phyloP scores from a whole-genome alignment of 2,888 invertebrate genomes.

The Monochamus alternatus region DNA sequence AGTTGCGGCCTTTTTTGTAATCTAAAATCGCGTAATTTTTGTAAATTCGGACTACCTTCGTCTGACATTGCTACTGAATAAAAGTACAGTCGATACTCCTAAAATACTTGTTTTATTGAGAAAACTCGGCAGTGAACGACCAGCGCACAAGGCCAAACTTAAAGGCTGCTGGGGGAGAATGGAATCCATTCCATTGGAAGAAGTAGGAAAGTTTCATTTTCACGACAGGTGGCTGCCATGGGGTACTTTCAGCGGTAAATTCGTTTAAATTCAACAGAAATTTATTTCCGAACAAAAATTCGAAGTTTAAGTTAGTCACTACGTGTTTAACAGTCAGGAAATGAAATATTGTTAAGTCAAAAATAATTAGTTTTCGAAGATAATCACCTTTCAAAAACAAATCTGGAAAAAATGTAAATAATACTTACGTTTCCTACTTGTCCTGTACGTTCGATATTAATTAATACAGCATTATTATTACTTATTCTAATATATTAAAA shows the following conservation, averaged over 20 bases:
- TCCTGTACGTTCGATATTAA: background rate
- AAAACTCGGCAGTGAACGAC: conserved; percentile 29
- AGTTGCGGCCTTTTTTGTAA: conserved; percentile 77
- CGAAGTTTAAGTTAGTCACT: background rate
- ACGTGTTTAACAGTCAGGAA: conserved; percentile 9
- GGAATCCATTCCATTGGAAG: background rate
- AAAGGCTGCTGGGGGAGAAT: background rate
- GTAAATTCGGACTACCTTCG: conserved; percentile 75
- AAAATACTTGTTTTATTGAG: conserved; percentile 18
- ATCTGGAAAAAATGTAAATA: background rate
- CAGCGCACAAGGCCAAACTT: conserved; percentile 31
- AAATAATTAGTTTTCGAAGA: background rate
- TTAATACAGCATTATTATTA: background rate
- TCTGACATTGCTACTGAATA: conserved; percentile 63
- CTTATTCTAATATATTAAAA: background rate
- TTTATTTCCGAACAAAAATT: background rate
- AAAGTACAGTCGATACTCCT: conserved; percentile 11
- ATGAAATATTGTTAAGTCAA: conserved; percentile 22
- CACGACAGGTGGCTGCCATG: conserved; percentile 24
- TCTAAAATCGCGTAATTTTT: conserved; percentile 80
- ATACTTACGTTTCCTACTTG: conserved; percentile 21
- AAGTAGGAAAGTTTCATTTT: conserved; percentile 11
- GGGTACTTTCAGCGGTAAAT: conserved; percentile 23
- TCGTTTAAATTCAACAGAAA: background rate
- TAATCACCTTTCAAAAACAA: background rate